Evolutionary conservation across 1,140 invertebrate genomes (phyloP).

Genomic region (Bemisia tabaci): DNA sequence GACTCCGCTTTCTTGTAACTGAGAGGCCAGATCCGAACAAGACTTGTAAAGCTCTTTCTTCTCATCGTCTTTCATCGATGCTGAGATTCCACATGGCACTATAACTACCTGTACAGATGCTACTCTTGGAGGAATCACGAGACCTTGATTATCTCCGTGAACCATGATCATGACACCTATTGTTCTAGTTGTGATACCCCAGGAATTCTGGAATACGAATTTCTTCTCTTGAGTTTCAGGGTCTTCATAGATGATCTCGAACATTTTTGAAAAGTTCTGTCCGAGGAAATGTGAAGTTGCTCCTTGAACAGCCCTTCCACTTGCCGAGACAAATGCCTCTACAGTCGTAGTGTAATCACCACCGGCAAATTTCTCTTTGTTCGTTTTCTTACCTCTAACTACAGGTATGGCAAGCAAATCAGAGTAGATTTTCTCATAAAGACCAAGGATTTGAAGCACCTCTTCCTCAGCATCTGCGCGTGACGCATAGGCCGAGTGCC

Average conservation of each 20-base stretch:
- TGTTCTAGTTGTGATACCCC: constrained; percentile 93
- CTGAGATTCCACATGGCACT: constrained; percentile 93
- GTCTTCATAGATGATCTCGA: constrained; percentile 91
- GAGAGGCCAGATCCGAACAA: constrained; percentile 55
- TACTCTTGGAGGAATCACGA: constrained; percentile 88
- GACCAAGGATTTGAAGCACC: constrained; percentile 58
- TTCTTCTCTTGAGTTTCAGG: constrained; percentile 78
- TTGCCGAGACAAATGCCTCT: constrained; percentile 88
- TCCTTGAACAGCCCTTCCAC: constrained; percentile 89
- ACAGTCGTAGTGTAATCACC: constrained; percentile 95
- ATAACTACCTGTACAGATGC: constrained; percentile 75
- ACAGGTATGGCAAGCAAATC: constrained; percentile 91
- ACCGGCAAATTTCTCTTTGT: constrained; percentile 99
- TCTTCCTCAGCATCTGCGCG: constrained; percentile 77
- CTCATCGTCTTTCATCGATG: constrained; percentile 54
- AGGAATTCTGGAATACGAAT: constrained; percentile 94
- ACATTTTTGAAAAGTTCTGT: constrained; percentile 99
- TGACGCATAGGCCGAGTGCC: constrained; percentile 85
- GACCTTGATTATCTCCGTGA: constrained; percentile 91
- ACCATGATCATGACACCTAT: constrained; percentile 94
- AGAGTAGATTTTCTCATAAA: constrained; percentile 63
- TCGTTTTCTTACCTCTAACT: constrained; percentile 87
- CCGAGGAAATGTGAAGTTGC: constrained; percentile 96
- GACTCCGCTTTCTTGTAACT: constrained; percentile 41
- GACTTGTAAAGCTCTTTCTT: constrained; percentile 49